A percentile compares a stretch with the other conserved stretches of the same genome.
Conservation (phyloP, 2,113 vertebrate genomes). For the Brienomyrus brachyistius region DNA sequence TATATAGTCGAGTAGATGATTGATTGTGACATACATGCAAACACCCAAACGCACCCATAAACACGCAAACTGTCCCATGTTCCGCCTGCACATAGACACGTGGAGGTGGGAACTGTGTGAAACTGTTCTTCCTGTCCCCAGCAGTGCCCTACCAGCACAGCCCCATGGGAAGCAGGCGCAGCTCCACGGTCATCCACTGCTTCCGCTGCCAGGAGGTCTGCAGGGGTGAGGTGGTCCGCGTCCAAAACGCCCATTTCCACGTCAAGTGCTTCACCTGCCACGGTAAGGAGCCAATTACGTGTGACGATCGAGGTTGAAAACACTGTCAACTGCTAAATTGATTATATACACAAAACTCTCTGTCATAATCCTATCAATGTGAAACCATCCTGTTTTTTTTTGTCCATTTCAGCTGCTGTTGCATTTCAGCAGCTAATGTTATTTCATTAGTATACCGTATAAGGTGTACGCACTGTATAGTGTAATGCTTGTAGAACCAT, state of each 20-base stretch:
- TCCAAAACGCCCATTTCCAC: conserved; percentile 81
- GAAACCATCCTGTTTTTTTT: neutral
- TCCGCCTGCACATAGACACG: neutral
- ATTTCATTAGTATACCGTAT: neutral
- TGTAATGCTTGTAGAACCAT: neutral
- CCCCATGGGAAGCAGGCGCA: conserved; percentile 44
- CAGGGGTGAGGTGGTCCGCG: conserved; percentile 79
- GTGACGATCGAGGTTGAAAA: neutral
- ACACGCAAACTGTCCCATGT: neutral
- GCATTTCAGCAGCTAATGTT: neutral
- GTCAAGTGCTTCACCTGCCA: conserved; percentile 84
- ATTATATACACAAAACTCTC: neutral
- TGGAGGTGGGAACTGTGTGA: neutral
- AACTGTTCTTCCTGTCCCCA: conserved; percentile 28
- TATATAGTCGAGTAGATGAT: neutral
- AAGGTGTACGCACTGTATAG: neutral
- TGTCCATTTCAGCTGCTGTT: neutral
- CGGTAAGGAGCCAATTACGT: conserved; percentile 54
- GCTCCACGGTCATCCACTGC: conserved; percentile 68
- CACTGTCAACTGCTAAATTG: neutral
- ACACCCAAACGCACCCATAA: neutral
- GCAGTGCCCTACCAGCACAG: conserved; percentile 75
- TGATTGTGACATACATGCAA: neutral
- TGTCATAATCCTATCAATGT: neutral
- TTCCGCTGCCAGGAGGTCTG: conserved; percentile 73